Evolutionary conservation across 2,797 vertebrate genomes (phyloP).

Genomic region (Chloroceryle amazona): DNA sequence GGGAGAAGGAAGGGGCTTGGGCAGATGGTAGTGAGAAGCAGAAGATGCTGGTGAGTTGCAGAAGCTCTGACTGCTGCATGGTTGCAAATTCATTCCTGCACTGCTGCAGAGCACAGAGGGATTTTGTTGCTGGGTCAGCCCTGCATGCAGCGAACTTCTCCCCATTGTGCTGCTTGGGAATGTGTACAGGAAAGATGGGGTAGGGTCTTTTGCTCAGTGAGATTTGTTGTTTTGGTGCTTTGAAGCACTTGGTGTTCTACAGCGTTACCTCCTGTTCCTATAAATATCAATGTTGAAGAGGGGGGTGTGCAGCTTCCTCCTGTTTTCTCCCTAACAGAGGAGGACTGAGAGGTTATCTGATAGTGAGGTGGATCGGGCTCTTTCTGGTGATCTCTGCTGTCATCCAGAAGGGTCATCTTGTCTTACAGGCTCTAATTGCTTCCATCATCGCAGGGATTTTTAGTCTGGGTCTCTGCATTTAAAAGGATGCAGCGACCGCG

Average conservation of each 20-base stretch:
- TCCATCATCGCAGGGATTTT: rapidly evolving
- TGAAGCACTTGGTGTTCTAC: not conserved
- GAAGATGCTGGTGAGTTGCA: not conserved
- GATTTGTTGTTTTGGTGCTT: not conserved
- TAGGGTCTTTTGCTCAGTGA: not conserved
- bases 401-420: not conserved
- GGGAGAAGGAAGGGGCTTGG: not conserved
- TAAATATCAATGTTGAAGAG: not conserved
- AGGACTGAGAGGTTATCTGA: not conserved
- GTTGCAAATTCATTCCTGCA: too few relatives aligned
- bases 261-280: not conserved
- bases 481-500: not conserved
- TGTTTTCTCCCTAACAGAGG: not conserved
- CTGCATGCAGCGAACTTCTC: not conserved
- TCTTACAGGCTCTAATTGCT: not conserved
- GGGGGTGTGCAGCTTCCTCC: not conserved
- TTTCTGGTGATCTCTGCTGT: not conserved
- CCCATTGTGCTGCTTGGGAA: not conserved
- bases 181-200: too few relatives aligned
- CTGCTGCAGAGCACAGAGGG: not conserved
- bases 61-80: too few relatives aligned
- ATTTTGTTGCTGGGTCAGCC: not conserved
- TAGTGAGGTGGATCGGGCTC: not conserved
- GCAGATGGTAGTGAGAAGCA: not conserved
- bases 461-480: not conserved